These are phyloP conservation scores for Salvator merianae DNA, from an alignment of 2,113 vertebrate genomes.

Conservation along the genomic window DNA sequence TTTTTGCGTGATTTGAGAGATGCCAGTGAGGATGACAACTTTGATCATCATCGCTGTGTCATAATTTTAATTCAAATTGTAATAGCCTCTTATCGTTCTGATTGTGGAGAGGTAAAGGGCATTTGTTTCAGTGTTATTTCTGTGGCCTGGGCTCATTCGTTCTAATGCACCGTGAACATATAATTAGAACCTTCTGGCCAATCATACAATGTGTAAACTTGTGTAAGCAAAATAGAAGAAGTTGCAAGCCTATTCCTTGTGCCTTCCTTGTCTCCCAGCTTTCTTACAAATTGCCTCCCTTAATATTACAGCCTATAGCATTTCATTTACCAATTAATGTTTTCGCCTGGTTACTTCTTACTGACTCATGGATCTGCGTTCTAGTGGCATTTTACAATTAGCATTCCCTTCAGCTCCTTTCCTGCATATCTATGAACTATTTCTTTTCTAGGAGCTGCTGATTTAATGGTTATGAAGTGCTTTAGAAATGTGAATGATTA, in stretches of 20 bases:
- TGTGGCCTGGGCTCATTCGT: not conserved
- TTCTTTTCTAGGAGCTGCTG: not conserved
- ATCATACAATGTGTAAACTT: not conserved
- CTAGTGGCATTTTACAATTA: conserved; percentile 5
- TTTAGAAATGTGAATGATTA: not conserved
- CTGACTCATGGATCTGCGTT: not conserved
- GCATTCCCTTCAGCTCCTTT: not conserved
- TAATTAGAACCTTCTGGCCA: not conserved
- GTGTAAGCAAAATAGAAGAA: not conserved
- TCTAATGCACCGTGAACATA: not conserved
- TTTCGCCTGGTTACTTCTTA: not conserved
- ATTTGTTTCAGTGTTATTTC: conserved; percentile 8
- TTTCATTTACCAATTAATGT: not conserved
- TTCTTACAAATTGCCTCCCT: not conserved
- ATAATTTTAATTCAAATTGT: conserved; percentile 35
- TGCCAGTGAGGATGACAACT: conserved; percentile 49
- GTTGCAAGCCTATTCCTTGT: not conserved
- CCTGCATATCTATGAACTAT: not conserved
- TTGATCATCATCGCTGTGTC: conserved; percentile 41
- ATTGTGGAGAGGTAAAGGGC: conserved; percentile 27
- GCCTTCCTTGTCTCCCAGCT: not conserved
- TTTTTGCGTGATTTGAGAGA: conserved; percentile 6
- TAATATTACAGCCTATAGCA: not conserved
- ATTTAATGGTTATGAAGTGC: not conserved
- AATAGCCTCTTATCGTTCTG: not conserved